Percentiles rank a stretch among this genome's conserved stretches.
phyloP scores from a whole-genome alignment of 2,888 invertebrate genomes.

The Adelphocoris suturalis region DNA sequence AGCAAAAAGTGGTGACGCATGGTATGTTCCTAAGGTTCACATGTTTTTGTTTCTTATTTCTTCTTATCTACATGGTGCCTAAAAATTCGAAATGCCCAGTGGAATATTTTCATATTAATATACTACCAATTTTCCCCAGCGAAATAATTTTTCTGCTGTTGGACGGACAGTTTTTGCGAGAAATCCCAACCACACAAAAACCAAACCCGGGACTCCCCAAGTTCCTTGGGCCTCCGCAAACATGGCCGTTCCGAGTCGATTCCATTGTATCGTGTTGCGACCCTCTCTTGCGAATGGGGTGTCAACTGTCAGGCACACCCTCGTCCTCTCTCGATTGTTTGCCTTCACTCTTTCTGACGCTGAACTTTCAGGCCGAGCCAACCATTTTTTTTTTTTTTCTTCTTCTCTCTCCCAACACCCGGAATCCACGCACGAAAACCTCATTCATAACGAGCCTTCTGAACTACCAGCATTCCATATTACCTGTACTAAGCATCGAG shows the following conservation, averaged over 20 bases:
- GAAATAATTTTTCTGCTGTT: no score
- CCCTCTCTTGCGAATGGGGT: slow-evolving; percentile 28
- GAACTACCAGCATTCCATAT: background rate
- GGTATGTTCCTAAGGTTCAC: no score
- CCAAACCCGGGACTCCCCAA: background rate
- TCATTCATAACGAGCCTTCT: background rate
- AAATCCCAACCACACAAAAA: background rate
- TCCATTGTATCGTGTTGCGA: background rate
- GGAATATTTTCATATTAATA: no score
- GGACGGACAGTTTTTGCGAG: background rate
- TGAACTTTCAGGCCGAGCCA: background rate
- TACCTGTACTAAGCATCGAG: no score
- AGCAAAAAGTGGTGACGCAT: no score
- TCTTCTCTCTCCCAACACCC: background rate
- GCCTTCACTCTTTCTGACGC: slow-evolving; percentile 3
- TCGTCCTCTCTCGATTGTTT: slow-evolving; percentile 31
- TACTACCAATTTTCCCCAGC: no score
- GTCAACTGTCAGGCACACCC: slow-evolving; percentile 36
- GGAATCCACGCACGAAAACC: background rate
- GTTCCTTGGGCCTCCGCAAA: background rate
- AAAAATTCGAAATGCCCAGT: no score
- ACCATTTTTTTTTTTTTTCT: slow-evolving; percentile 22
- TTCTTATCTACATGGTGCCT: no score
- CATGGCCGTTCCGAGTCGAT: slow-evolving; percentile 34
- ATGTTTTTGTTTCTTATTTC: no score